Percentiles rank a stretch among this genome's conserved stretches.
These are phyloP conservation scores for Psophia crepitans DNA, from an alignment of 2,113 vertebrate genomes.

Conservation along the genomic window DNA sequence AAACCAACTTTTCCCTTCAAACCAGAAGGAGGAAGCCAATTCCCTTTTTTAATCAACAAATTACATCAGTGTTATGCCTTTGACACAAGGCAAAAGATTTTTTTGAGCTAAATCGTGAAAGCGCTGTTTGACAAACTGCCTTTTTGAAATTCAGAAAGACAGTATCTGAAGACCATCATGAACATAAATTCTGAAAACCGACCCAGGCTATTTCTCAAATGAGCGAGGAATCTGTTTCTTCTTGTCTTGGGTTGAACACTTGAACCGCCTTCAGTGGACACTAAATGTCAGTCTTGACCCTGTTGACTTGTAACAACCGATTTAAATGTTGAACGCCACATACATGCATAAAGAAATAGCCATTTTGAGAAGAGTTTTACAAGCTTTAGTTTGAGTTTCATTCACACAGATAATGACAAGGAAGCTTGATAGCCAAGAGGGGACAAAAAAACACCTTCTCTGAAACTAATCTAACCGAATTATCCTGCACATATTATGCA, in stretches of 20 bases:
- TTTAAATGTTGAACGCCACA: fast-evolving
- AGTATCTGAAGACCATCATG: background rate
- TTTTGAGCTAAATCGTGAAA: background rate
- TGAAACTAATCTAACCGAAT: background rate
- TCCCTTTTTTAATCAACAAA: background rate
- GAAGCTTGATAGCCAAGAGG: background rate
- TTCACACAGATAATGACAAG: background rate
- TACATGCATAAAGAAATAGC: background rate
- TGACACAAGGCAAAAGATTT: background rate
- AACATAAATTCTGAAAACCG: background rate
- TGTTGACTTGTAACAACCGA: background rate
- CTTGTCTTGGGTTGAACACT: background rate
- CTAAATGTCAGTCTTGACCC: background rate
- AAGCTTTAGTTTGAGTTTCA: background rate
- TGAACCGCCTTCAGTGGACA: background rate
- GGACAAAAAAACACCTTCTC: background rate
- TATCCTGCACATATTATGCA: background rate
- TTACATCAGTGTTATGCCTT: fast-evolving
- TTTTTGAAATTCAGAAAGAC: background rate
- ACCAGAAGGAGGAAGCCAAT: background rate
- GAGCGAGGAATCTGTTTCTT: background rate
- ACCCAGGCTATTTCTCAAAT: background rate
- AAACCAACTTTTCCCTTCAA: background rate
- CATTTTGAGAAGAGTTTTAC: background rate
- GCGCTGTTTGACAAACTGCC: background rate